A percentile compares a stretch with the other conserved stretches of the same genome.
Conservation (phyloP, 2,888 invertebrate genomes). For the Epiblema foenella region DNA sequence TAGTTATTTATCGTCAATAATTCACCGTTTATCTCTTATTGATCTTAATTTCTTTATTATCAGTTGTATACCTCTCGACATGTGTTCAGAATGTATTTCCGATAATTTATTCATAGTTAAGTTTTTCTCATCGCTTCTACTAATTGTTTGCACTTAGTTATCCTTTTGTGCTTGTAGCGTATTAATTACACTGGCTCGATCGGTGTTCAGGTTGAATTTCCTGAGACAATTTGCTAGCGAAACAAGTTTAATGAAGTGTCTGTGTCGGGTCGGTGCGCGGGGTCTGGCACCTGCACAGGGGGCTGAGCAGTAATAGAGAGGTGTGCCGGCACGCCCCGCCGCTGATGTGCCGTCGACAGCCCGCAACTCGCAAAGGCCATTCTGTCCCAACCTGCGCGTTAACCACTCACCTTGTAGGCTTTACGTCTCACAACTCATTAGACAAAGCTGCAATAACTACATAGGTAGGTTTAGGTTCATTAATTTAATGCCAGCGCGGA, state of each 20-base stretch:
- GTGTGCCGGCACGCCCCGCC: conserved; percentile 76
- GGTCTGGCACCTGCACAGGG: conserved; percentile 52
- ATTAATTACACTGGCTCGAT: conserved; percentile 31
- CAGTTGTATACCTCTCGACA: conserved; percentile 51
- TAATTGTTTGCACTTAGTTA: conserved; percentile 22
- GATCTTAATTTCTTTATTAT: conserved; percentile 76
- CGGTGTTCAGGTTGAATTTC: conserved; percentile 33
- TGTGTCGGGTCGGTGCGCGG: conserved; percentile 44
- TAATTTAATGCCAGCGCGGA: conserved; percentile 28
- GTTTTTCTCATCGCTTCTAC: conserved; percentile 30
- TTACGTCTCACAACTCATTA: conserved; percentile 38
- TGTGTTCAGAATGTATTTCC: conserved; percentile 51
- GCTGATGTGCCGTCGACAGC: conserved; percentile 67
- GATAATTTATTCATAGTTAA: conserved; percentile 48
- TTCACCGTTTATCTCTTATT: conserved; percentile 65
- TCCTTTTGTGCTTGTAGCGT: conserved; percentile 29
- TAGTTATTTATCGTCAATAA: conserved; percentile 72
- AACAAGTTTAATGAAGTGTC: conserved; percentile 58
- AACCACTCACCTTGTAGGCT: conserved; percentile 35
- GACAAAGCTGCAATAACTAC: conserved; percentile 29
- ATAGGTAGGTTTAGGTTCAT: conserved; percentile 24
- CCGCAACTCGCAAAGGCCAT: conserved; percentile 34
- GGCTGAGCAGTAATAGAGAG: conserved; percentile 74
- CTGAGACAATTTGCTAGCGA: conserved; percentile 42
- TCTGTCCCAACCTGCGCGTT: conserved; percentile 26